Conservation (phyloP, 1,140 invertebrate species). For the Brachionus angularis region DNA sequence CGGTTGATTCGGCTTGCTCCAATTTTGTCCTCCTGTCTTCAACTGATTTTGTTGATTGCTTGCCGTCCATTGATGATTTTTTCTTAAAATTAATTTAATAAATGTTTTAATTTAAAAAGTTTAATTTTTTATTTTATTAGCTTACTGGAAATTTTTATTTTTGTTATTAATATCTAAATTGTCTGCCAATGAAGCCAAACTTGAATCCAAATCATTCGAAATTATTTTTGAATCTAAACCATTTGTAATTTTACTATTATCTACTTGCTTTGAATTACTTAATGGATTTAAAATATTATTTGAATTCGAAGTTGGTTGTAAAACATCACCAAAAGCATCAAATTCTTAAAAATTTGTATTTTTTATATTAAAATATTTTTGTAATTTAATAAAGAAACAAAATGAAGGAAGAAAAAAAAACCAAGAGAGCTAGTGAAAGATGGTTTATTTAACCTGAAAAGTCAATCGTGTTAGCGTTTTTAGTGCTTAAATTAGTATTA, state of each 20-base stretch:
- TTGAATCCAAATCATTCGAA: constrained; percentile 40
- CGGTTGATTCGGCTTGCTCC: not conserved
- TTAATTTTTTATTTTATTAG: not conserved
- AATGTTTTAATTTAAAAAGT: not conserved
- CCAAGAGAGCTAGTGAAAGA: not conserved
- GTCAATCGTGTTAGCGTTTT: constrained; percentile 19
- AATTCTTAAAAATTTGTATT: constrained; percentile 24
- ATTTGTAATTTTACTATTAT: not conserved
- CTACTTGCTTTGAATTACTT: not conserved
- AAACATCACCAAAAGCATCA: constrained; percentile 40
- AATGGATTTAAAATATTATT: constrained; percentile 12
- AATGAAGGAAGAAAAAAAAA: not conserved
- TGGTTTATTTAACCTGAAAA: constrained; percentile 7
- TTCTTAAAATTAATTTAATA: not conserved
- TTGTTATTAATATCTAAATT: constrained; percentile 39
- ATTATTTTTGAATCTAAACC: constrained; percentile 8
- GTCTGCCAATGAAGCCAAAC: constrained; percentile 38
- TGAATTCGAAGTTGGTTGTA: constrained; percentile 25
- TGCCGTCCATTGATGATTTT: constrained; percentile 19
- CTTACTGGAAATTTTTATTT: constrained; percentile 29
- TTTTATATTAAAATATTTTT: not conserved
- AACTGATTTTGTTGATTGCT: not conserved
- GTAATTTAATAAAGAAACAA: too few species aligned
- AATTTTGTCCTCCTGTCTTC: constrained; percentile 26
- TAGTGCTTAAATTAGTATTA: constrained; percentile 1